Evolutionary conservation across 2,888 invertebrate species (phyloP), one percentile per base, ranked within the genome.

Genomic region (Choreutis nemorana): DNA sequence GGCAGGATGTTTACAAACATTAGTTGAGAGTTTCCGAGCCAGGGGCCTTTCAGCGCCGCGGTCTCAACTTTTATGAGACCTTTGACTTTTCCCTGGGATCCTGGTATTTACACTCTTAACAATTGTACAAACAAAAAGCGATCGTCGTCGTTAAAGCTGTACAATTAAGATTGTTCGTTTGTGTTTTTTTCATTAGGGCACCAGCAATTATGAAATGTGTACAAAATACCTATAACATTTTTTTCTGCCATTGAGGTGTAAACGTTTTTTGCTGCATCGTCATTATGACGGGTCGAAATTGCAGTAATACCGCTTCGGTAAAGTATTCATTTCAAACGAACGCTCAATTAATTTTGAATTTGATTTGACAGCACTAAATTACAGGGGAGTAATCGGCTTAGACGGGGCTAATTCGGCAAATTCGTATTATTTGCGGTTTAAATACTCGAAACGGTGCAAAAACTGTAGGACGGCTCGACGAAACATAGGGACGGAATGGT

Each of bases 1-100:
- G 41, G 41, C n/a, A n/a, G 39, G 41, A 49, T 73, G 66, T 72
- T 72, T 71, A 71, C 65, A 66, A 68, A 68, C 61, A 70, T 51
- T 40, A 42, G 43, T 38, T 42, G 39, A 42, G 37, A 40, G 42
- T 38, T 49, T 53, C 48, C 41, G 36, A 35, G 35, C 38, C 35
- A 33, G 37, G 39, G 29, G 34, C 43, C 45, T 46, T 49, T 50
- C 45, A 47, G 35, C 42, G 43, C 35, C 40, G 49, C 39, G 41
- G 37, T 40, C 40, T 40, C 45, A 39, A 42, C 31, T 21, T n/a
- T 38, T 33, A 51, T 46, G 50, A 40, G 51, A 53, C 52, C 53
- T 54, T 57, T 52, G 53, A 52, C 52, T 55, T 46, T 41, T 29
- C 35, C 31, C 33, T 41, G 36, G 39, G 48, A 48, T 42, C 45